Conservation (phyloP, 1,140 invertebrate genomes). For the Platyura marginata region DNA sequence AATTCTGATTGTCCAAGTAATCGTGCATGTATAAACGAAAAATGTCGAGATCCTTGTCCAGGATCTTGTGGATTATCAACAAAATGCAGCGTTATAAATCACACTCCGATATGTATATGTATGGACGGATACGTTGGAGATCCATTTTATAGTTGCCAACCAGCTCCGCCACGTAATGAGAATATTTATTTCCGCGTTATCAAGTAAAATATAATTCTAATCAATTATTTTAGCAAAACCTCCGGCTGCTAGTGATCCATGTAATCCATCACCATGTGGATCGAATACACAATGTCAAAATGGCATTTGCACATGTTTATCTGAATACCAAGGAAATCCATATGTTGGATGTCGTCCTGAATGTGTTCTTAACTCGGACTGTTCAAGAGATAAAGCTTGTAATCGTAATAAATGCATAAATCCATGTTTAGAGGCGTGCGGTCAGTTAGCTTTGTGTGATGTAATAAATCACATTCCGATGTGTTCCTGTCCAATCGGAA, state of each 20-base stretch:
- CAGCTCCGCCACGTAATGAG: conserved; percentile 34
- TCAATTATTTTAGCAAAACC: too few species aligned
- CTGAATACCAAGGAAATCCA: conserved; percentile 49
- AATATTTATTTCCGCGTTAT: too few species aligned
- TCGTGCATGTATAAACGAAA: conserved; percentile 46
- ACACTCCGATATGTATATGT: conserved; percentile 47
- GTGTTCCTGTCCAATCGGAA: conserved; percentile 44
- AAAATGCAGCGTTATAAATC: conserved; percentile 44
- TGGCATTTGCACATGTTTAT: conserved; percentile 39
- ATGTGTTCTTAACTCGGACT: conserved; percentile 48
- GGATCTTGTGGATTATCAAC: conserved; percentile 46
- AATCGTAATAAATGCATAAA: conserved; percentile 46
- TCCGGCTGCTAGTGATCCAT: too few species aligned
- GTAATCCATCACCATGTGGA: conserved; percentile 63
- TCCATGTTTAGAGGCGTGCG: conserved; percentile 49
- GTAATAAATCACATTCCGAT: conserved; percentile 49
- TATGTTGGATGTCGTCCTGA: conserved; percentile 46
- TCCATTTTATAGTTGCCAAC: conserved; percentile 41
- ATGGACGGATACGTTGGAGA: conserved; percentile 44
- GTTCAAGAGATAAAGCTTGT: conserved; percentile 45
- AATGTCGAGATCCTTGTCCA: conserved; percentile 49
- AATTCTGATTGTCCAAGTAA: conserved; percentile 49
- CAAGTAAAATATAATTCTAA: too few species aligned
- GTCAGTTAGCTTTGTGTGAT: conserved; percentile 41
- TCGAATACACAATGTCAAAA: conserved; percentile 35